Evolutionary conservation across 1,140 invertebrate genomes (phyloP).

Genomic region (Coptotermes formosanus): DNA sequence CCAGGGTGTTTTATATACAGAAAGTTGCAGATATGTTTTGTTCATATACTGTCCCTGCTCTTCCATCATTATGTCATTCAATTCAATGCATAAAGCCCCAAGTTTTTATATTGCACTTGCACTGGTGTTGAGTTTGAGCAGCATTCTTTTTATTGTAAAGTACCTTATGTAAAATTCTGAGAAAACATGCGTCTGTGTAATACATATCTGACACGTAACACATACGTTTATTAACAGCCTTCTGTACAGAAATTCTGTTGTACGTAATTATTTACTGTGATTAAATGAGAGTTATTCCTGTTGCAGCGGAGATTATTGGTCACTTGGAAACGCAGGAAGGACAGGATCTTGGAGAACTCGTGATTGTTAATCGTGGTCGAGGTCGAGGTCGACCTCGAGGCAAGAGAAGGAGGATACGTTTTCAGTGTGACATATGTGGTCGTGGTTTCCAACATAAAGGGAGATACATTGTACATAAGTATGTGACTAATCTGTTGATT

Average conservation of each 20-base stretch:
- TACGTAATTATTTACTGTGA: slow-evolving; percentile 16
- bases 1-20: no score
- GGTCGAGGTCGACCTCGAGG: slow-evolving; percentile 54
- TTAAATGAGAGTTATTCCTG: background rate
- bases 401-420: slow-evolving; percentile 49
- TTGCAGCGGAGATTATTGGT: slow-evolving; percentile 60
- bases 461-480: slow-evolving; percentile 51
- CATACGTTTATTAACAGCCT: no score
- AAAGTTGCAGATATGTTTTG: no score
- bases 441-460: slow-evolving; percentile 55
- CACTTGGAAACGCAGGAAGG: slow-evolving; percentile 61
- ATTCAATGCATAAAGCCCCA: no score
- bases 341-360: slow-evolving; percentile 58
- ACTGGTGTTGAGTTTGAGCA: no score
- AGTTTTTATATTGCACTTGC: no score
- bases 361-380: slow-evolving; percentile 58
- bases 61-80: no score
- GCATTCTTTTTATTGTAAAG: no score
- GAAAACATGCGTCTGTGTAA: no score
- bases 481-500: slow-evolving; percentile 25
- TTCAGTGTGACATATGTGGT: slow-evolving; percentile 55
- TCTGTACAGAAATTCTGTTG: background rate
- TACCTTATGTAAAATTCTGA: no score
- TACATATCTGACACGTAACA: no score
- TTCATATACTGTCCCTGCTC: no score